phyloP scores from a whole-genome alignment of 1,140 invertebrate genomes.

The Drosophila orena region DNA sequence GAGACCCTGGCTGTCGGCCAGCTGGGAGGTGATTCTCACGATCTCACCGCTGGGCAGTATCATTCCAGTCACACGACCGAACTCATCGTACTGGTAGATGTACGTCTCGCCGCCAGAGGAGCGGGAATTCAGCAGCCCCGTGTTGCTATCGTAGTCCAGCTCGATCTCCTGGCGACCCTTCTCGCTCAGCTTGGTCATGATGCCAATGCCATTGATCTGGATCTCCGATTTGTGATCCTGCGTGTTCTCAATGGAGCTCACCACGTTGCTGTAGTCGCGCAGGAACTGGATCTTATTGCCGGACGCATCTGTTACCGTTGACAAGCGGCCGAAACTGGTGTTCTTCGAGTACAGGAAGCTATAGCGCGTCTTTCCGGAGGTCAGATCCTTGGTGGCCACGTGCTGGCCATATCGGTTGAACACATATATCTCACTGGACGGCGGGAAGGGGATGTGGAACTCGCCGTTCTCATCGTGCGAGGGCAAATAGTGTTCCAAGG shows the following conservation, averaged over 20 bases:
- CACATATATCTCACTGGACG: slow-evolving; percentile 96
- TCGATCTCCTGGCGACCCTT: slow-evolving; percentile 92
- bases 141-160: slow-evolving; percentile 93
- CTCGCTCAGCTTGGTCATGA: slow-evolving; percentile 92
- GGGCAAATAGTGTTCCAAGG: slow-evolving; percentile 95
- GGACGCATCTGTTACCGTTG: slow-evolving; percentile 95
- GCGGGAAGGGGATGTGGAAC: slow-evolving; percentile 96
- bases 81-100: slow-evolving; percentile 94
- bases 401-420: slow-evolving; percentile 98
- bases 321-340: slow-evolving; percentile 97
- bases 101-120: slow-evolving; percentile 94
- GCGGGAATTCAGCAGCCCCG: slow-evolving; percentile 91
- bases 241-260: slow-evolving; percentile 96
- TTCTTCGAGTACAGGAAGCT: slow-evolving; percentile 98
- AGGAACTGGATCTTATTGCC: slow-evolving; percentile 97
- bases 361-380: slow-evolving; percentile 96
- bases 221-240: slow-evolving; percentile 96
- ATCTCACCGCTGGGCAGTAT: slow-evolving; percentile 96
- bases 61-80: slow-evolving; percentile 93
- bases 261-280: slow-evolving; percentile 94
- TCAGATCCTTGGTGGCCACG: slow-evolving; percentile 95
- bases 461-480: slow-evolving; percentile 95
- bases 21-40: slow-evolving; percentile 90
- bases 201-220: slow-evolving; percentile 94
- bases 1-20: slow-evolving; percentile 90